Conservation (phyloP, 2,113 vertebrate species). For the Dissostichus mawsoni region DNA sequence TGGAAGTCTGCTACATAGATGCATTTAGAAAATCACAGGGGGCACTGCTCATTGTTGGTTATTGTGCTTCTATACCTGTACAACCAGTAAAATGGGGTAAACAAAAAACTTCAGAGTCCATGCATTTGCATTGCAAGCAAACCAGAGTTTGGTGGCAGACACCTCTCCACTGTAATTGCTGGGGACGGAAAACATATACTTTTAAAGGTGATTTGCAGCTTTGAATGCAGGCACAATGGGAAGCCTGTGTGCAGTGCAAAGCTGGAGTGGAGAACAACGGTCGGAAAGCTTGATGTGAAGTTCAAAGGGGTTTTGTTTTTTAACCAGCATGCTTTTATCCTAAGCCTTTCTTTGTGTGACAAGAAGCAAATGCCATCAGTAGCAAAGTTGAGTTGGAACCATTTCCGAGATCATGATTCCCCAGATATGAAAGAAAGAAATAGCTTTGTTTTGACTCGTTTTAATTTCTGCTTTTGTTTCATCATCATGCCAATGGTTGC, state of each 20-base stretch:
- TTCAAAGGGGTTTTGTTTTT: conserved; percentile 30
- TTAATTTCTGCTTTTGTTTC: neutral
- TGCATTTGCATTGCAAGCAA: conserved; percentile 23
- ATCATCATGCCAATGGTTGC: neutral
- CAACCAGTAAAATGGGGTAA: conserved; percentile 40
- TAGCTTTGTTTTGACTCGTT: conserved; percentile 31
- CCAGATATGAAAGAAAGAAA: neutral
- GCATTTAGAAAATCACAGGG: conserved; percentile 57
- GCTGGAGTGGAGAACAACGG: conserved; percentile 22
- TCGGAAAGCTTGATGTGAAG: conserved; percentile 11
- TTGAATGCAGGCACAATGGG: conserved; percentile 36
- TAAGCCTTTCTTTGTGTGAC: neutral
- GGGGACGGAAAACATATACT: conserved; percentile 22
- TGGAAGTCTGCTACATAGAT: conserved; percentile 45
- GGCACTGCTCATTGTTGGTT: conserved; percentile 42
- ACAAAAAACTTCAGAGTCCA: conserved; percentile 56
- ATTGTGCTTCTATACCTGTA: conserved; percentile 31
- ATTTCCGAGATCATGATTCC: neutral
- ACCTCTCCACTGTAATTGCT: conserved; percentile 42
- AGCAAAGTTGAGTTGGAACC: conserved; percentile 15
- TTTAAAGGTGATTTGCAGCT: conserved; percentile 27
- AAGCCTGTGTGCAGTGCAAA: conserved; percentile 17
- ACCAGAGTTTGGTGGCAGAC: conserved; percentile 25
- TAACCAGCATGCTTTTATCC: conserved; percentile 1
- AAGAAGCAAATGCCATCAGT: conserved; percentile 3